phyloP scores from a whole-genome alignment of 1,140 invertebrate genomes.

The Tetramorium simillimum region DNA sequence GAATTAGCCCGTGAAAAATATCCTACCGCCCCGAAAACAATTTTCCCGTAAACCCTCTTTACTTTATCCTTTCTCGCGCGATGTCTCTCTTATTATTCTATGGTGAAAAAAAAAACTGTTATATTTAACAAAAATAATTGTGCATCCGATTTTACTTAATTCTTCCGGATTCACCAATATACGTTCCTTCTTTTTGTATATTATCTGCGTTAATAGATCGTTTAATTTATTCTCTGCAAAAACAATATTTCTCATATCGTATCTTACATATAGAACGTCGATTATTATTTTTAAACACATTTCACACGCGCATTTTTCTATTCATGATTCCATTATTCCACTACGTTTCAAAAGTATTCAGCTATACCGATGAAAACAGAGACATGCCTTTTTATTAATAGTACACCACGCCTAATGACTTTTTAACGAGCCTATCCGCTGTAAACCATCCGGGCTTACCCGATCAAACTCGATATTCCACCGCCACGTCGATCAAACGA shows the following conservation, averaged over 20 bases:
- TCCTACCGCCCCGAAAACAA: neutral
- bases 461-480: constrained; percentile 46
- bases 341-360: neutral
- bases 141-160: neutral
- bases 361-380: constrained; percentile 27
- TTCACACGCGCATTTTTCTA: neutral
- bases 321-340: constrained; percentile 12
- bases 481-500: constrained; percentile 32
- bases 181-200: neutral
- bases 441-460: neutral
- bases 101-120: neutral
- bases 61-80: neutral
- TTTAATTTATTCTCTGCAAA: neutral
- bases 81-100: neutral
- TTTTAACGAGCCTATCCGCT: constrained; percentile 50
- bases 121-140: neutral
- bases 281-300: neutral
- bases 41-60: no score
- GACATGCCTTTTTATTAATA: constrained; percentile 38
- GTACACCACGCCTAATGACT: constrained; percentile 37
- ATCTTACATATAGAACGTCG: neutral
- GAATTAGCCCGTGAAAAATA: constrained; percentile 11
- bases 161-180: neutral
- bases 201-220: neutral
- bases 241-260: constrained; percentile 1